Conservation (phyloP, 2,113 vertebrate species). For the Indicator indicator region DNA sequence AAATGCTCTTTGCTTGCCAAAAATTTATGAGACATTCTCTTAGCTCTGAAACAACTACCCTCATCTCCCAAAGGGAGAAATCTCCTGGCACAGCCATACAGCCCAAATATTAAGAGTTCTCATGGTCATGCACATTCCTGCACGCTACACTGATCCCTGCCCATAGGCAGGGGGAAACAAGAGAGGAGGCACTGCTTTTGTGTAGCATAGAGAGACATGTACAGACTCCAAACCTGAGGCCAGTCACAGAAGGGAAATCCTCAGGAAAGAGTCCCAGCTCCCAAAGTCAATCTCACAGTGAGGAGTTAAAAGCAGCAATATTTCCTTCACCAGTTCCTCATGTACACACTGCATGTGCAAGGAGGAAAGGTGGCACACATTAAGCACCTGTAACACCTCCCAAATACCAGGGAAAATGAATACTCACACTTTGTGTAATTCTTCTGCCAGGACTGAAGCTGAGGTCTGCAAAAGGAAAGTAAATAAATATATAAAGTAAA, state of each 20-base stretch:
- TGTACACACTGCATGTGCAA: rapidly evolving
- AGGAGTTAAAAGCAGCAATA: neutral
- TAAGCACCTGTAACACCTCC: neutral
- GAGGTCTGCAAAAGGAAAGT: constrained; percentile 66
- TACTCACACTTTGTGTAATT: constrained; percentile 96
- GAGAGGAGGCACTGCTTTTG: neutral
- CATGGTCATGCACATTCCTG: neutral
- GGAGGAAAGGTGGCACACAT: neutral
- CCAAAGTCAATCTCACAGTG: neutral
- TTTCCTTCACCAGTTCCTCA: neutral
- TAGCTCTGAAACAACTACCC: neutral
- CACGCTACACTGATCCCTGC: neutral
- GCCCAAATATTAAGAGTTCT: neutral
- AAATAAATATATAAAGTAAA: neutral
- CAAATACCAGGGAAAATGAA: constrained; percentile 35
- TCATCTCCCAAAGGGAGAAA: neutral
- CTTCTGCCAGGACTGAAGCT: constrained; percentile 90
- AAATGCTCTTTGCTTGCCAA: neutral
- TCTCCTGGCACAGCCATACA: neutral
- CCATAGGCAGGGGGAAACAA: neutral
- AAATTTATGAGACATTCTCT: neutral
- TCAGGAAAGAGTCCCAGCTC: neutral
- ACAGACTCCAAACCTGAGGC: neutral
- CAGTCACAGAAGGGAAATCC: neutral
- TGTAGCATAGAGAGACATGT: neutral